A percentile compares a stretch with the other conserved stretches of the same genome.
phyloP scores from a whole-genome alignment of 2,888 invertebrate genomes.

The Osedax frankpressi region DNA sequence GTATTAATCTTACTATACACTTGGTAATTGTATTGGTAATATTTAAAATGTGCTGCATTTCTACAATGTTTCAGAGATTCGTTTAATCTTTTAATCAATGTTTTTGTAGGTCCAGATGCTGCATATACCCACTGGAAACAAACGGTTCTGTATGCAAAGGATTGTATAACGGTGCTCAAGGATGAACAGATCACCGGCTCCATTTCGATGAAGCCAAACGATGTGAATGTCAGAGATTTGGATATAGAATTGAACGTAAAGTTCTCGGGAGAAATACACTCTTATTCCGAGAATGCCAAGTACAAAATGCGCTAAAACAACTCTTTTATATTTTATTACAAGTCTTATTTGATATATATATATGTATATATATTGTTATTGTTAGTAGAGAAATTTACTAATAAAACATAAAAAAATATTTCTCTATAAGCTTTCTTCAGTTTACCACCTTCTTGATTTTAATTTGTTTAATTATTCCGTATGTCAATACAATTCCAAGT shows the following conservation, averaged over 20 bases:
- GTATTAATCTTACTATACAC: too few relatives aligned
- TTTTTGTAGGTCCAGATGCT: slow-evolving; percentile 75
- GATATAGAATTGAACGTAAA: slow-evolving; percentile 85
- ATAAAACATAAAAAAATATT: too few relatives aligned
- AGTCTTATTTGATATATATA: background rate
- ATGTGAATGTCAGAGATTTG: slow-evolving; percentile 84
- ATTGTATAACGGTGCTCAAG: slow-evolving; percentile 90
- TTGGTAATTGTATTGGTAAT: too few relatives aligned
- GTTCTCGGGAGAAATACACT: slow-evolving; percentile 58
- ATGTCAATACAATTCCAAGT: background rate
- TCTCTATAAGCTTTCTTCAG: too few relatives aligned
- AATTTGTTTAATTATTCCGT: background rate
- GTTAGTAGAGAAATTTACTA: background rate
- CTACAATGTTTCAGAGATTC: too few relatives aligned
- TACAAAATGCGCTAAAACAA: slow-evolving; percentile 49
- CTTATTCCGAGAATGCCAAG: slow-evolving; percentile 42
- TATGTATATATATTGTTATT: background rate
- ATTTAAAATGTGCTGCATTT: too few relatives aligned
- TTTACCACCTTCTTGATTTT: background rate
- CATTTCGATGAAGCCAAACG: slow-evolving; percentile 88
- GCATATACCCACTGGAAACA: slow-evolving; percentile 99
- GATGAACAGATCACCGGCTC: slow-evolving; percentile 77
- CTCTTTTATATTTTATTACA: background rate
- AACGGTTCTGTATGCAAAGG: slow-evolving; percentile 84
- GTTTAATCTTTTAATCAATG: too few relatives aligned